Percentiles rank a stretch among this genome's conserved stretches.
Evolutionary conservation across 2,113 vertebrate species (phyloP).

Genomic region (Corvus moneduloides): DNA sequence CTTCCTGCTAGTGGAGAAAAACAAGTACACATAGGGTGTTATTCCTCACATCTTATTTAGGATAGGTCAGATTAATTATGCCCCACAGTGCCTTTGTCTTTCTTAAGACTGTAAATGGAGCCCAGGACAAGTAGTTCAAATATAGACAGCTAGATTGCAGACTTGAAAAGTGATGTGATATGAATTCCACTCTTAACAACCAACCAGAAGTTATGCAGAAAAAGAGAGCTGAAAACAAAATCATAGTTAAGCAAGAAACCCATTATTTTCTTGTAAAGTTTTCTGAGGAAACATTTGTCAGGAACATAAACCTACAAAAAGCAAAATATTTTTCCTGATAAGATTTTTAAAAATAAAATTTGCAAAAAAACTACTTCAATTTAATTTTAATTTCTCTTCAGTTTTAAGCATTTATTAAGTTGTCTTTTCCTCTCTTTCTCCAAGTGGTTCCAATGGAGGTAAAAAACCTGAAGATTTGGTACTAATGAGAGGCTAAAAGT

Average conservation of each 20-base stretch:
- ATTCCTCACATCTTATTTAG: constrained; percentile 37
- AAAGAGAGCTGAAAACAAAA: not conserved
- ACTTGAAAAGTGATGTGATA: not conserved
- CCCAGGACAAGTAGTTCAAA: not conserved
- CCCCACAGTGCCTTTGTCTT: constrained; percentile 32
- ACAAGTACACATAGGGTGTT: constrained; percentile 34
- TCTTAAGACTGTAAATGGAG: not conserved
- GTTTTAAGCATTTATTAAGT: not conserved
- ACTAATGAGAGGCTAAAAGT: constrained; percentile 45
- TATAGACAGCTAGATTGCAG: not conserved
- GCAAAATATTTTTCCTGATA: not conserved
- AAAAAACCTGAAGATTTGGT: not conserved
- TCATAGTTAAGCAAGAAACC: not conserved
- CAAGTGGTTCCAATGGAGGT: not conserved
- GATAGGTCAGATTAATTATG: constrained; percentile 54
- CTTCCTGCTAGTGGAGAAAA: constrained; percentile 31
- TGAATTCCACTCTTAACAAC: not conserved
- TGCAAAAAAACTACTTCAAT: not conserved
- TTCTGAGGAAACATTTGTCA: not conserved
- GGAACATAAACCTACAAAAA: not conserved
- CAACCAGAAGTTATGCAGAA: not conserved
- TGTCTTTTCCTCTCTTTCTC: not conserved
- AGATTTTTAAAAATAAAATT: not conserved
- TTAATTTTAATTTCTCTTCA: not conserved
- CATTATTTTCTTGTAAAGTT: not conserved